Conservation (phyloP, 2,113 vertebrate species). For the Phodopus roborovskii region DNA sequence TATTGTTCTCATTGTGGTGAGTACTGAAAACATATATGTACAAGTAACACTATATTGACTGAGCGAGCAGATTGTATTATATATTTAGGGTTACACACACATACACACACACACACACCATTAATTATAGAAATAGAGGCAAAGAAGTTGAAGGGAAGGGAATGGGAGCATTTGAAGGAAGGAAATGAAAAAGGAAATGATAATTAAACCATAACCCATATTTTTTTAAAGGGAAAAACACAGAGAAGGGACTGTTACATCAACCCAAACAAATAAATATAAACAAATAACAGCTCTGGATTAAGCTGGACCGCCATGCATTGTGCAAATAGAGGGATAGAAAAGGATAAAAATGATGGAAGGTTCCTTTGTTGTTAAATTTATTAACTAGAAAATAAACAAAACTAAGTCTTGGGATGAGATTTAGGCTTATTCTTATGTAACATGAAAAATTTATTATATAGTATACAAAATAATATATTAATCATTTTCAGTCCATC, state of each 20-base stretch:
- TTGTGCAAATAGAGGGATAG: not conserved
- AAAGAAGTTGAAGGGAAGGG: not conserved
- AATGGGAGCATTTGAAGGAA: not conserved
- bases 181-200: not conserved
- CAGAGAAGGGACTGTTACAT: not conserved
- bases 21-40: not conserved
- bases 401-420: not conserved
- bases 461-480: not conserved
- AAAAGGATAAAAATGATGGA: not conserved
- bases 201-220: not conserved
- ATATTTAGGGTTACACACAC: not conserved
- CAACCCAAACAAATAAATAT: not conserved
- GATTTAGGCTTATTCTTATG: not conserved
- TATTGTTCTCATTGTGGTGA: not conserved
- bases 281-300: not conserved
- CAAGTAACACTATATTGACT: not conserved
- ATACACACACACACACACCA: not conserved
- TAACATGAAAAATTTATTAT: not conserved
- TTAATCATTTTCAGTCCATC: conserved; percentile 18
- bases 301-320: not conserved
- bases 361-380: not conserved
- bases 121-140: not conserved
- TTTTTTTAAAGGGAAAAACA: not conserved
- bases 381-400: not conserved
- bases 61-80: not conserved